These are phyloP conservation scores for Etheostoma spectabile DNA, from an alignment of 2,113 vertebrate genomes.

Conservation along the genomic window DNA sequence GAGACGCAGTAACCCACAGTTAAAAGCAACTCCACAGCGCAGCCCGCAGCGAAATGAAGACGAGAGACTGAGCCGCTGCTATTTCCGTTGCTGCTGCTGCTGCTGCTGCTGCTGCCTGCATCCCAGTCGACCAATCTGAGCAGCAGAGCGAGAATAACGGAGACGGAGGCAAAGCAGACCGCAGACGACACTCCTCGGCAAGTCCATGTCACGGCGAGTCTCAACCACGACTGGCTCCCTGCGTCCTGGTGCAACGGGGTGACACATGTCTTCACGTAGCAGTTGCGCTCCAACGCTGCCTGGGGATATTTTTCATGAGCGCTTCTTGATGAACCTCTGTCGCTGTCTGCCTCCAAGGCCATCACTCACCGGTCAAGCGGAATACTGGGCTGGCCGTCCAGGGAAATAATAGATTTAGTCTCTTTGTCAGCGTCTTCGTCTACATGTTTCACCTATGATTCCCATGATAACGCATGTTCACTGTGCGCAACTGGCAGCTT, in stretches of 20 bases:
- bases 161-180: constrained; percentile 85
- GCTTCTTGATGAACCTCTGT: constrained; percentile 68
- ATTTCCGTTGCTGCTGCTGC: constrained; percentile 66
- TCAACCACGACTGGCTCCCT: constrained; percentile 62
- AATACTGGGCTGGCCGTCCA: constrained; percentile 34
- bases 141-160: constrained; percentile 85
- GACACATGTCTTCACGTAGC: constrained; percentile 76
- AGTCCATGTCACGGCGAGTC: constrained; percentile 74
- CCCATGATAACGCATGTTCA: constrained; percentile 23
- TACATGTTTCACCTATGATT: constrained; percentile 26
- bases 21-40: constrained; percentile 80
- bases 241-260: constrained; percentile 65
- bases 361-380: constrained; percentile 66
- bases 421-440: constrained; percentile 19
- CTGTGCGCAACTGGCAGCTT: constrained; percentile 16
- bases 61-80: constrained; percentile 63
- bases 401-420: constrained; percentile 6
- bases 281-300: constrained; percentile 70
- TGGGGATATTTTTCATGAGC: constrained; percentile 73
- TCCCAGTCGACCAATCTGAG: constrained; percentile 85
- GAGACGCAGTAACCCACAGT: constrained; percentile 82
- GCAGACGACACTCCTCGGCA: constrained; percentile 83
- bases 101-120: constrained; percentile 62
- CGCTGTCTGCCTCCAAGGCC: constrained; percentile 73
- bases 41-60: constrained; percentile 70